Conservation (phyloP, 2,113 vertebrate genomes). For the Corythornis vintsioides region DNA sequence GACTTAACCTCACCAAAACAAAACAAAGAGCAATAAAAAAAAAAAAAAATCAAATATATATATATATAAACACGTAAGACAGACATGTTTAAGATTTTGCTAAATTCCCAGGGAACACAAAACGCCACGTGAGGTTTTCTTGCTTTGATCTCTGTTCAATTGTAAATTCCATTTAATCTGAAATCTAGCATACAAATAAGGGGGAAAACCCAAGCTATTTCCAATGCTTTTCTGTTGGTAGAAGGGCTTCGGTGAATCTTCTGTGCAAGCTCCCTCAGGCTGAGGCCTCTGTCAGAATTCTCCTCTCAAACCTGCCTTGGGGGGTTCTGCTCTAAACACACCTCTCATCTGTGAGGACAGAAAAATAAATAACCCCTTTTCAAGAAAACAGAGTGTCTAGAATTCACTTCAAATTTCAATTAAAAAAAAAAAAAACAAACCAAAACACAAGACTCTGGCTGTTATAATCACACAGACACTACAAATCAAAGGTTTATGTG, state of each 20-base stretch:
- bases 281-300: neutral
- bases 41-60: neutral
- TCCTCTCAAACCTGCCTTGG: neutral
- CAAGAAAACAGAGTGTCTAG: neutral
- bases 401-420: neutral
- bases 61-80: neutral
- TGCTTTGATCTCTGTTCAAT: neutral
- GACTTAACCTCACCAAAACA: constrained; percentile 6
- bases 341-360: neutral
- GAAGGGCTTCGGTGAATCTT: neutral
- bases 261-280: neutral
- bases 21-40: constrained; percentile 29
- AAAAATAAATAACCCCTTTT: neutral
- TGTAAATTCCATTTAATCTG: neutral
- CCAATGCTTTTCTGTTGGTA: neutral
- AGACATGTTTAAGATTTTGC: neutral
- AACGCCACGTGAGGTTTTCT: neutral
- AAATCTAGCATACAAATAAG: neutral
- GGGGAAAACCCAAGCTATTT: neutral
- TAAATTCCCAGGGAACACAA: neutral
- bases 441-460: neutral
- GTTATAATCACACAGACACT: neutral
- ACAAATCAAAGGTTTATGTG: neutral
- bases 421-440: neutral
- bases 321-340: neutral